Evolutionary conservation across 2,888 invertebrate genomes (phyloP), one percentile per base, ranked within the genome.

Genomic region (Acrobasis repandana): DNA sequence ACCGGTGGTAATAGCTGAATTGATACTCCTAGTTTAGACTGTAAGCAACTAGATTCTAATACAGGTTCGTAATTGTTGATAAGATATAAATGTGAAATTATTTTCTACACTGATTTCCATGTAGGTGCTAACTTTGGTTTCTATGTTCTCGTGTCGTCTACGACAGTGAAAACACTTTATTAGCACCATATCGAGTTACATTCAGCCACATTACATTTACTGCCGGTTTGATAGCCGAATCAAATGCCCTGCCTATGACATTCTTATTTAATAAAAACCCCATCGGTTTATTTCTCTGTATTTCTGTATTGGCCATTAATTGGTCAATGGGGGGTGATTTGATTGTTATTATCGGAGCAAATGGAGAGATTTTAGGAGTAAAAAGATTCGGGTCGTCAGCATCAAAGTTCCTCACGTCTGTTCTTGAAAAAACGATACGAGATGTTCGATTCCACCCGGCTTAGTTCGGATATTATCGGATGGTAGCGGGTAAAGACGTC

Each of bases 161-260:
- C 0, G 36, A 65, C 72, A 79, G 69, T 61, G 79, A 56, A 67
- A 61, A 69, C 74, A 61, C 61, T 49, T 16, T 20, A 11, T 16
- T 64, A 65, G 76, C 80, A 75, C 78, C 82, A 78, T 83, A 83
- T 85, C 80, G 77, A 75, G 78, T 85, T 78, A 83, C 84, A 68
- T 16, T 65, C 73, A 71, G 73, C 69, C 79, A 74, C 78, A 83
- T 86, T 79, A 79, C 79, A 69, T 88, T 88, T 85, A 88, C 76
- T 78, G 78, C 70, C 65, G 62, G 70, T 62, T 75, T 71, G 76
- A 85, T 82, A 76, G 77, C 68, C 73, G 79, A 75, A 77, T 81
- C 83, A 79, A 79, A 82, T 77, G 72, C 74, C 70, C 79, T 76
- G 75, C 77, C 75, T 73, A 75, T 71, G 69, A 67, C 67, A 65